A percentile compares a stretch with the other conserved stretches of the same genome.
phyloP scores from a whole-genome alignment of 2,797 vertebrate genomes.

The Sphenodon punctatus region DNA sequence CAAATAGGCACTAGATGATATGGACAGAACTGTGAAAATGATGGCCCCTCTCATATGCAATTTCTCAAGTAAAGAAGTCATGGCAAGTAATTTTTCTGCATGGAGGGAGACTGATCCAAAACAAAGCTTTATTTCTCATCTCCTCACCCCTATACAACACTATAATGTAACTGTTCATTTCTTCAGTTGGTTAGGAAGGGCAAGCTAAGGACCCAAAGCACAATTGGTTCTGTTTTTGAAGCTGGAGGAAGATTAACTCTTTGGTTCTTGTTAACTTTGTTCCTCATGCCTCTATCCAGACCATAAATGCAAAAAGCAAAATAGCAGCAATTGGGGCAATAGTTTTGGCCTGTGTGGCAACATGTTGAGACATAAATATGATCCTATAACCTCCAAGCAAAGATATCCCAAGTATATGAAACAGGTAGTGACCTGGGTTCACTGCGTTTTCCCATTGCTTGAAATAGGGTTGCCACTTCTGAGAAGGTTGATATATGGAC shows the following conservation, averaged over 20 bases:
- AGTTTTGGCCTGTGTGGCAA: no score
- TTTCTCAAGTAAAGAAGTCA: slow-evolving; percentile 27
- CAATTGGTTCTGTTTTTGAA: background rate
- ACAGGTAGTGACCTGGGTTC: no score
- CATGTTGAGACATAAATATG: no score
- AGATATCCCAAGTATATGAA: no score
- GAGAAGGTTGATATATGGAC: no score
- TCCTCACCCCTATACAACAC: background rate
- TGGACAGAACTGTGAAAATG: slow-evolving; percentile 47
- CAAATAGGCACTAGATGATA: background rate
- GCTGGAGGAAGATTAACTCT: background rate
- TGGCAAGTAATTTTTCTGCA: background rate
- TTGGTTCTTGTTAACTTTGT: background rate
- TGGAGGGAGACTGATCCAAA: slow-evolving; percentile 1
- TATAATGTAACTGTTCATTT: background rate
- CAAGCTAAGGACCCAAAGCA: background rate
- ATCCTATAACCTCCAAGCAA: no score
- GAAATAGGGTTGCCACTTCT: no score
- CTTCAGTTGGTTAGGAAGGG: background rate
- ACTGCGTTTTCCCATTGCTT: no score
- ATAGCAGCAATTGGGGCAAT: background rate
- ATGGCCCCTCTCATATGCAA: slow-evolving; percentile 19
- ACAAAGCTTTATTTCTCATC: background rate
- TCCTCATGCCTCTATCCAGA: background rate
- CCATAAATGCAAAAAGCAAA: background rate